Evolutionary conservation across 1,140 invertebrate genomes (phyloP), one percentile per base, ranked within the genome.

Genomic region (Drosophila bifasciata): DNA sequence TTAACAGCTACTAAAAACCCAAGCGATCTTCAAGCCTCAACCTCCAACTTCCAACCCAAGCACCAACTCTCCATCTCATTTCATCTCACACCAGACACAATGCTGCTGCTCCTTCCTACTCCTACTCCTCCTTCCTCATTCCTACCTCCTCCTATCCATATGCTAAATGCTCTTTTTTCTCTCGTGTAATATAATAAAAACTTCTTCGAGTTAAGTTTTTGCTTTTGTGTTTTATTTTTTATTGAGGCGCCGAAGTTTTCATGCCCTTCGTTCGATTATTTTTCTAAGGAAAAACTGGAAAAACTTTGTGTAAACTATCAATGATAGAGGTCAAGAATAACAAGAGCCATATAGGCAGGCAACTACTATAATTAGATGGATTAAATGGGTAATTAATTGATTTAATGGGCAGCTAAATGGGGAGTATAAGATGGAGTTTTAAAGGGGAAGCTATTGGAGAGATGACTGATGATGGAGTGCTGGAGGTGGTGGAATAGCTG

Each of bases 1-100:
- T 85, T 85, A 85, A 77, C 81, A 85, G 81, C 81, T 86, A 85
- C 81, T 85, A 85, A 85, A 85, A 85, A 50, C 48, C 59, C 50
- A 76, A 58, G 60, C 67, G 80, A 85, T 86, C 44, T 56, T 62
- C 72, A 72, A 64, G 64, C 59, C 16, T 17, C 32, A 36, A 11
- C 3, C 23, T 7, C 23, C 23, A 6, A 6, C 23, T 5, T 7
- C 23, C 5, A 25, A 7, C 5, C 6, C 23, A 0, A 6, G 23
- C 23, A n/a, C n/a, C 28, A 36, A 36, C 32, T 36, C 32, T 36
- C 32, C 32, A 36, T 13, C 32, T 36, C 32, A 36, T 36, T 4
- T 13, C 32, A 13, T 36, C 46, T 68, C 74, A 64, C 15, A 19
- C 58, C 74, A 69, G 32, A 44, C 45, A 58, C 51, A 66, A 59